A percentile compares a stretch with the other conserved stretches of the same genome.
Evolutionary conservation across 2,888 invertebrate genomes (phyloP).

Genomic region (Thymelicus sylvestris): DNA sequence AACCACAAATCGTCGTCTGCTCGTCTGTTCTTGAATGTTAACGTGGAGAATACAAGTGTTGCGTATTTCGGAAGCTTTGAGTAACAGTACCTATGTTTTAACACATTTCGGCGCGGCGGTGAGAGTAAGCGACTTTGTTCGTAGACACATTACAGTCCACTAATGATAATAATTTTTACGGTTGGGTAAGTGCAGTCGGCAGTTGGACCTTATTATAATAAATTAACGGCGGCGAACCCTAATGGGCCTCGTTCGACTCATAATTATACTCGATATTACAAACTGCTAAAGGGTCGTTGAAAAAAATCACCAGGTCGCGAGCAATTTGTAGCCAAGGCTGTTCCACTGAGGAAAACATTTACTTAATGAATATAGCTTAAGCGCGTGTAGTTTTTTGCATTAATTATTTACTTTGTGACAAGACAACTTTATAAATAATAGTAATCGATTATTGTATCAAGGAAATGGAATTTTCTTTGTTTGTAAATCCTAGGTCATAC

Average conservation of each 20-base stretch:
- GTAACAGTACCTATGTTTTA: slow-evolving; percentile 13
- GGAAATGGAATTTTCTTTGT: not conserved
- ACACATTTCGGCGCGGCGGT: not conserved
- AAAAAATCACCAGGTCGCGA: slow-evolving; percentile 55
- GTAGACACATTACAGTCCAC: slow-evolving; percentile 57
- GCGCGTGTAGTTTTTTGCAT: slow-evolving; percentile 29
- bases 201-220: slow-evolving; percentile 81
- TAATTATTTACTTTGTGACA: slow-evolving; percentile 33
- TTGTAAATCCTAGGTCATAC: not conserved
- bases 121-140: slow-evolving; percentile 42
- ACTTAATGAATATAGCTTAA: slow-evolving; percentile 31
- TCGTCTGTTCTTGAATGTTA: too few species aligned
- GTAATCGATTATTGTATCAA: not conserved
- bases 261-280: slow-evolving; percentile 73
- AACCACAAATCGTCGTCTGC: too few species aligned
- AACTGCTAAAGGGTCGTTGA: slow-evolving; percentile 66
- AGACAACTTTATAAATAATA: slow-evolving; percentile 8
- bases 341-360: slow-evolving; percentile 38
- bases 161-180: slow-evolving; percentile 80
- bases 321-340: slow-evolving; percentile 47
- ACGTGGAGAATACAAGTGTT: not conserved
- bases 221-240: slow-evolving; percentile 75
- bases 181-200: slow-evolving; percentile 72
- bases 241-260: slow-evolving; percentile 66
- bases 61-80: slow-evolving; percentile 17